Base-by-base conservation (phyloP, 1,140 invertebrate species). In the Dufourea novaeangliae region DNA sequence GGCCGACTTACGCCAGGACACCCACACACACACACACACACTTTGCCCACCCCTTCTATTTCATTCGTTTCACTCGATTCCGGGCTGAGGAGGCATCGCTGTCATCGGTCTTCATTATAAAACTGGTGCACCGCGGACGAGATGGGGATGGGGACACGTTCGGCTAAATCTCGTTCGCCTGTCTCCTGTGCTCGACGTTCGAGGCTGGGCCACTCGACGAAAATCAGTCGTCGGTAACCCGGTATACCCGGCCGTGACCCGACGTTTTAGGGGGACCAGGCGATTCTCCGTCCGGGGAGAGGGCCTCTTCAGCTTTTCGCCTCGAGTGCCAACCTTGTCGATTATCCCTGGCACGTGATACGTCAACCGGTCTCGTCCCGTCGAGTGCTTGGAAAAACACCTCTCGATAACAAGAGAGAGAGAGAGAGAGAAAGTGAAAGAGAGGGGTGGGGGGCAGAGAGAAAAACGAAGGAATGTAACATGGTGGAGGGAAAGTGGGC, bases 81-180 rank as follows among this genome's bases (percentile, higher is more conserved):
- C 72, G 69, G 78, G 72, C 73, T 57, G 32, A 74, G 69, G 69
- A 57, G 52, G 70, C 66, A 50, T 50, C 46, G 83, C 71, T 88
- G 88, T 89, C 88, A 88, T 89, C 88, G 87, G 88, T 89, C 88
- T 89, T 88, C 88, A 87, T 89, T 89, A 89, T 85, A 87, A 89
- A 88, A 87, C 84, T 80, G 82, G 81, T 83, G 70, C 68, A 79
- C 75, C 75, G 74, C 39, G 7, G 22, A 20, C 34, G 4, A 8
- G 22, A 2, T 25, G 22, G 41, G 41, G 22, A 2, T 52, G 2
- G 32, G 12, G n/a, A 32, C 8, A 12, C n/a, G 12, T 57, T 44
- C 61, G 73, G 50, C 67, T 85, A 84, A 88, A 88, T 88, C 88
- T 86, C 87, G 79, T 88, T 88, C 84, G 83, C 62, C 76, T 82